Base-by-base conservation (phyloP, 2,113 vertebrate genomes). In the Caretta caretta region DNA sequence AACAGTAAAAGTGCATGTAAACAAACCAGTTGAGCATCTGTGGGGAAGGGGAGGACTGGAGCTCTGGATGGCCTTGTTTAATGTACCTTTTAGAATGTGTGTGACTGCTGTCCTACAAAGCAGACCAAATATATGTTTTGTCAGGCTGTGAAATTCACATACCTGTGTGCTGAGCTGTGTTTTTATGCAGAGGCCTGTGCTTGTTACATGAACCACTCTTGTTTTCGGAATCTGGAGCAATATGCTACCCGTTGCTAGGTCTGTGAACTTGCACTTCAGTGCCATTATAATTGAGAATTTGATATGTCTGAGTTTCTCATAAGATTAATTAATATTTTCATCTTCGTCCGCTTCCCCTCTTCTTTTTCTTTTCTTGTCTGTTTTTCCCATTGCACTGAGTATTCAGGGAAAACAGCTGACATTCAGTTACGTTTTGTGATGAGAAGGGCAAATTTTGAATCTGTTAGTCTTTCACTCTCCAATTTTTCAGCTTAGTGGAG, bases 221-320 rank as follows among this genome's bases (percentile, higher is more conserved):
- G 38, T n/a, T 24, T 82, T 90, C 83, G 76, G 59, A 83, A 49
- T 81, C 86, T 80, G 84, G 57, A 92, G 86, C 2, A 38, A 57
- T 0, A 0, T 78, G 27, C 4, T 48, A 16, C 5, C 16, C 35
- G 8, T 69, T 69, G 16, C 62, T 19, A n/a, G 14, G 62, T 8
- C 17, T 19, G 7, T 69, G 62, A 1, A 7, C 0, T 0, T 29
- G 57, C 62, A 50, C 65, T 89, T 38, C 0, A 0, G 49, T 50
- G 83, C 83, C 82, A 62, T 31, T 50, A 5, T 46, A 1, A 48
- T 19, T 88, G 84, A 84, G 82, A 90, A 59, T 59, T 76, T 91
- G 81, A 53, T 25, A 0, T 19, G 38, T 62, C 84, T 56, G 29
- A n/a, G 38, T 49, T n/a, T 90, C 50, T 72, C 49, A 27, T 35